These are phyloP conservation scores for Melinopterus prodromus DNA, from an alignment of 2,888 invertebrate species.

Conservation along the genomic window DNA sequence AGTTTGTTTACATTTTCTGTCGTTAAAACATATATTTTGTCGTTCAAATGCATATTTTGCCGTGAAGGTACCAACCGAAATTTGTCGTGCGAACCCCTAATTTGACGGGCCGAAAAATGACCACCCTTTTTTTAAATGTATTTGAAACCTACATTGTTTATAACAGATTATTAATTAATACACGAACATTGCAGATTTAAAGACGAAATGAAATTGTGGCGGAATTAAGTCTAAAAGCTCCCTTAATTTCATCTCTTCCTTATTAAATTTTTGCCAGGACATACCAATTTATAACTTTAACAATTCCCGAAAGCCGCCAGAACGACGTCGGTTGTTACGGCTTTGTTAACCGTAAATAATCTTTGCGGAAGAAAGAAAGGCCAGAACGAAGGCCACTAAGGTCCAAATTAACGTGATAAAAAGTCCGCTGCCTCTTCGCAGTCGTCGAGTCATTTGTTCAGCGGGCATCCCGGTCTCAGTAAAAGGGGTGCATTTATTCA, in stretches of 20 bases:
- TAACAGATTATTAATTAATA: too few relatives aligned
- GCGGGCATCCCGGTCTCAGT: background rate
- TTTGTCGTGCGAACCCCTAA: too few relatives aligned
- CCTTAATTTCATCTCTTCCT: background rate
- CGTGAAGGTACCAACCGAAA: too few relatives aligned
- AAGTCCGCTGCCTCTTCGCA: background rate
- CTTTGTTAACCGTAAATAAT: background rate
- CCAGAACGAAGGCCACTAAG: background rate
- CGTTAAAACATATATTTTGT: too few relatives aligned
- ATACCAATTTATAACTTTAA: background rate
- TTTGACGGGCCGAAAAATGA: too few relatives aligned
- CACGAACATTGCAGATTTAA: too few relatives aligned
- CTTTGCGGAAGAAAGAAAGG: background rate
- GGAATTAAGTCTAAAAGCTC: background rate
- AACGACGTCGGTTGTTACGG: background rate
- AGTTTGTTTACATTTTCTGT: too few relatives aligned
- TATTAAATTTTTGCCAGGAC: background rate
- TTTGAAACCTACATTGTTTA: too few relatives aligned
- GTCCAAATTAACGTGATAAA: constrained; percentile 4
- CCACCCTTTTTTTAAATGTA: too few relatives aligned
- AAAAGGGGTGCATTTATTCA: constrained; percentile 4
- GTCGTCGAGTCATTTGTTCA: background rate
- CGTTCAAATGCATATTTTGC: too few relatives aligned
- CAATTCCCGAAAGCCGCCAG: background rate
- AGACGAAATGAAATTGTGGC: too few relatives aligned